Evolutionary conservation across 1,140 invertebrate species (phyloP), one percentile per base, ranked within the genome.

Genomic region (Latrodectus geometricus): DNA sequence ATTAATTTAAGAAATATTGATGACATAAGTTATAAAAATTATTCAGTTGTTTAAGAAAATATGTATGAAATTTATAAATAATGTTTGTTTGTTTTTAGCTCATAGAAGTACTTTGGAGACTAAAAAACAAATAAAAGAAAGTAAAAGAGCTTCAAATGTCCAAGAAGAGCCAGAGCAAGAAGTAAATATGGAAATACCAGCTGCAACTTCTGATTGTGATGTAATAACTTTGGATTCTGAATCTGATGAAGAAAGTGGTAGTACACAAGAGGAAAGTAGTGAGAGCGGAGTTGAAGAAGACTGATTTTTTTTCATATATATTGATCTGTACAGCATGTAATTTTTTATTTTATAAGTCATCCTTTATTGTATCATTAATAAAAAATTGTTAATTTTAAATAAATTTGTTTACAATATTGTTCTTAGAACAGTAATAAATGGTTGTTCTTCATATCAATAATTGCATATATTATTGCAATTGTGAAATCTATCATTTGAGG

Each of bases 51-150:
- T 4, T 17, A 61, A 14, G 17, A 61, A n/a, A n/a, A n/a, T n/a
- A n/a, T n/a, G n/a, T n/a, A n/a, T 61, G 8, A 17, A 61, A 61
- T 61, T 61, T 61, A 14, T 17, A 61, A 61, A 61, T 61, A 61
- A 61, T 61, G 11, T 61, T 17, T 17, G 8, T 17, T 61, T 52
- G 20, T 14, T 17, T 84, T 9, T 23, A 86, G 83, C 74, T 21
- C 77, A 61, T 72, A 35, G 52, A 11, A 69, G 70, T 69, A 77
- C 73, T 15, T n/a, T 61, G 9, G 83, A 86, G 20, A 70, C 61
- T n/a, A 86, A 86, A 50, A 86, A 86, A 15, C 83, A 86, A 50
- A 73, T 50, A 35, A 86, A 86, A 78, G 75, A 70, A 20, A 77
- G 15, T 35, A 86, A 86, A 72, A 86, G 70, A 70, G 35, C 21